Conservation (phyloP, 1,140 invertebrate species). For the Eubasilissa regina region DNA sequence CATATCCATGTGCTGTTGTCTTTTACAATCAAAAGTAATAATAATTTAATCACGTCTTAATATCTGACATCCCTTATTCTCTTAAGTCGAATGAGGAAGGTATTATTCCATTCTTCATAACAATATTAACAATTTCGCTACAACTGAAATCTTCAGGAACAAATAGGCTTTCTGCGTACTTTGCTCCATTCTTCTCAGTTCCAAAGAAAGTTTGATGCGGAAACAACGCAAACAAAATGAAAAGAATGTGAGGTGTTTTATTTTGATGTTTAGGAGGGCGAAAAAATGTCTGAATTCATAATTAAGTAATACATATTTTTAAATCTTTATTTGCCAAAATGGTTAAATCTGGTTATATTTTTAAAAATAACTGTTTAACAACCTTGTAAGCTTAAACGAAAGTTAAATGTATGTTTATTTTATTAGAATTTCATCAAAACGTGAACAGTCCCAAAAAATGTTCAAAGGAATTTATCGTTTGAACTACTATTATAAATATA, state of each 20-base stretch:
- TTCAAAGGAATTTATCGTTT: background rate
- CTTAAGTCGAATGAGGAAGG: background rate
- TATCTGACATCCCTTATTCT: background rate
- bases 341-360: too few relatives aligned
- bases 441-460: background rate
- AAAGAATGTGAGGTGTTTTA: constrained; percentile 19
- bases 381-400: background rate
- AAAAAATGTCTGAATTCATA: background rate
- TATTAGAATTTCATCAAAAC: background rate
- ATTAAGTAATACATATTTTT: too few relatives aligned
- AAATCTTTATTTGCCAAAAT: too few relatives aligned
- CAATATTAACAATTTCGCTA: constrained; percentile 45
- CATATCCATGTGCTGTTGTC: background rate
- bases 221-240: constrained; percentile 41
- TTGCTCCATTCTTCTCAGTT: background rate
- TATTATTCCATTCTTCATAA: constrained; percentile 27
- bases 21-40: background rate
- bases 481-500: background rate
- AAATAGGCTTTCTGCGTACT: background rate
- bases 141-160: constrained; percentile 15
- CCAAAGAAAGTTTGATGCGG: background rate
- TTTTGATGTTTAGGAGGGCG: background rate
- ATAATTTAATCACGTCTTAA: background rate
- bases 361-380: too few relatives aligned
- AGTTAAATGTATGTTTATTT: background rate